Conservation (phyloP, 2,797 vertebrate species). For the Parotocinclus haroldoi region DNA sequence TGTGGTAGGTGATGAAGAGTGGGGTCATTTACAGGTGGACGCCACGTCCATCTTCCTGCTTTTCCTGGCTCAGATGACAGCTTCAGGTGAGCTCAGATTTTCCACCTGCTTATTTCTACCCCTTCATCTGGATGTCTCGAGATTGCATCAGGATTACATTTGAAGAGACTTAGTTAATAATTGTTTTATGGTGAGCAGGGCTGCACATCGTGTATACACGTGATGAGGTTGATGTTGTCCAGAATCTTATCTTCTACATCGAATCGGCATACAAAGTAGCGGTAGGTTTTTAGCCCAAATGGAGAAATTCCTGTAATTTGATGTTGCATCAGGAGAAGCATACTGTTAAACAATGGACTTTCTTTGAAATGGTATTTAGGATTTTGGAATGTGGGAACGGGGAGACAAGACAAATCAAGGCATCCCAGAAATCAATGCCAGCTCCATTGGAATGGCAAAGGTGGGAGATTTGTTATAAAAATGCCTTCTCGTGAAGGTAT, state of each 20-base stretch:
- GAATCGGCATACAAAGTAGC: slow-evolving; percentile 97
- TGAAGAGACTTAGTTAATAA: slow-evolving; percentile 3
- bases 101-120: not conserved
- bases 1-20: slow-evolving; percentile 86
- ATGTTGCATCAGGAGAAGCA: not conserved
- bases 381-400: slow-evolving; percentile 97
- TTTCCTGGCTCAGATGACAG: slow-evolving; percentile 94
- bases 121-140: too few relatives aligned
- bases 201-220: slow-evolving; percentile 92
- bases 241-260: slow-evolving; percentile 98
- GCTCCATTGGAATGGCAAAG: slow-evolving; percentile 96
- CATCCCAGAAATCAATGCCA: slow-evolving; percentile 93
- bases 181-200: slow-evolving; percentile 64
- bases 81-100: slow-evolving; percentile 76
- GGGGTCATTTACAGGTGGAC: slow-evolving; percentile 95
- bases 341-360: not conserved
- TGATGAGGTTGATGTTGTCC: slow-evolving; percentile 91
- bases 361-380: slow-evolving; percentile 63
- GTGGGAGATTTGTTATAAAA: slow-evolving; percentile 58
- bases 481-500: not conserved
- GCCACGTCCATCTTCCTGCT: slow-evolving; percentile 94
- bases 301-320: not conserved
- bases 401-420: slow-evolving; percentile 98
- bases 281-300: slow-evolving; percentile 63
- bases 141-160: not conserved